Evolutionary conservation across 2,113 vertebrate species (phyloP).

Genomic region (Nothoprocta pentlandii): DNA sequence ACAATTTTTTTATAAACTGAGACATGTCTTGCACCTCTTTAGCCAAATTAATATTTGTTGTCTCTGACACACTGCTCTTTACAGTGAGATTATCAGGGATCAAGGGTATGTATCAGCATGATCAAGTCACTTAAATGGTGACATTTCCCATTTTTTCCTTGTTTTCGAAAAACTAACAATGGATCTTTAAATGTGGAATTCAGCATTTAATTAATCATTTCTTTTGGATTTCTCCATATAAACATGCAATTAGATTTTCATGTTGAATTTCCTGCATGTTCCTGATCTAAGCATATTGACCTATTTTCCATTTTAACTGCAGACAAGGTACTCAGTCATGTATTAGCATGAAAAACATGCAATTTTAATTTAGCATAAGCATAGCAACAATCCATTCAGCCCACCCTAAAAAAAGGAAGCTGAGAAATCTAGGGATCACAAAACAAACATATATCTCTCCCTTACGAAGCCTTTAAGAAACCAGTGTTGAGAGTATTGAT

Average conservation of each 20-base stretch:
- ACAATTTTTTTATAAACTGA: neutral
- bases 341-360: neutral
- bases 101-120: neutral
- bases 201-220: neutral
- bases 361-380: neutral
- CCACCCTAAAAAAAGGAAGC: neutral
- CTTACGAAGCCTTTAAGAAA: neutral
- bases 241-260: neutral
- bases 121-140: neutral
- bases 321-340: neutral
- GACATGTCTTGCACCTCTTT: neutral
- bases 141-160: constrained; percentile 1
- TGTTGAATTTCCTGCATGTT: neutral
- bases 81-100: neutral
- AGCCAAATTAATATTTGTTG: neutral
- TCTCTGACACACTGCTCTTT: neutral
- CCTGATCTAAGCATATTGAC: neutral
- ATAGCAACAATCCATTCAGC: neutral
- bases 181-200: neutral
- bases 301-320: neutral
- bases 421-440: neutral
- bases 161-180: constrained; percentile 14
- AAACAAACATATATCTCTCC: neutral
- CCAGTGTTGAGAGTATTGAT: neutral
- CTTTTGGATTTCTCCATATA: neutral